phyloP scores from a whole-genome alignment of 2,113 vertebrate genomes.

The Dicentrarchus labrax region DNA sequence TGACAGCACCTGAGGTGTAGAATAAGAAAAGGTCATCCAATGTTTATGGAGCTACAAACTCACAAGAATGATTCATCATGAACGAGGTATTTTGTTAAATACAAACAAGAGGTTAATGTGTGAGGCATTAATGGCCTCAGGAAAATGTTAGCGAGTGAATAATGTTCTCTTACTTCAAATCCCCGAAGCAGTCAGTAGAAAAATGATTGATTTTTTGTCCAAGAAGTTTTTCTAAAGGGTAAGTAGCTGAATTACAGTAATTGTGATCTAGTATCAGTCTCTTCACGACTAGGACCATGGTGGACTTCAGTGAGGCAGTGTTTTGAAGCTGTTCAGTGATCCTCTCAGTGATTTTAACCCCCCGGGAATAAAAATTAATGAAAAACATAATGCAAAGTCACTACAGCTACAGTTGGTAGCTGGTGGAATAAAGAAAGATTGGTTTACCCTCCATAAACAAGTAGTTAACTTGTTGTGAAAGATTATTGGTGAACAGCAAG shows the following conservation, averaged over 20 bases:
- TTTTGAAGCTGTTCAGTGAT: not conserved
- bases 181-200: not conserved
- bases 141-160: not conserved
- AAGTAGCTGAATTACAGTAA: slow-evolving; percentile 21
- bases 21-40: slow-evolving; percentile 38
- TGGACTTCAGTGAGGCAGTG: not conserved
- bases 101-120: not conserved
- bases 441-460: not conserved
- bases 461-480: not conserved
- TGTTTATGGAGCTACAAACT: slow-evolving; percentile 6
- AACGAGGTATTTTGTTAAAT: not conserved
- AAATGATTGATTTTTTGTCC: slow-evolving; percentile 5
- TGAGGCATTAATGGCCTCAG: not conserved
- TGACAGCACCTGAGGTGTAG: slow-evolving; percentile 15
- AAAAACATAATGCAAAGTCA: not conserved
- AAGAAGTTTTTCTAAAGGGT: slow-evolving; percentile 6
- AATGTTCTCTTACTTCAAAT: slow-evolving; percentile 8
- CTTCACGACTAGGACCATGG: not conserved
- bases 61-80: slow-evolving; percentile 25
- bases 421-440: not conserved
- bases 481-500: not conserved
- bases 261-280: slow-evolving; percentile 7
- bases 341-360: not conserved
- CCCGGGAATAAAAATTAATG: not conserved
- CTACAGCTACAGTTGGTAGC: not conserved